A percentile compares a stretch with the other conserved stretches of the same genome.
Evolutionary conservation across 2,113 vertebrate species (phyloP).

Genomic region (Redunca redunca): DNA sequence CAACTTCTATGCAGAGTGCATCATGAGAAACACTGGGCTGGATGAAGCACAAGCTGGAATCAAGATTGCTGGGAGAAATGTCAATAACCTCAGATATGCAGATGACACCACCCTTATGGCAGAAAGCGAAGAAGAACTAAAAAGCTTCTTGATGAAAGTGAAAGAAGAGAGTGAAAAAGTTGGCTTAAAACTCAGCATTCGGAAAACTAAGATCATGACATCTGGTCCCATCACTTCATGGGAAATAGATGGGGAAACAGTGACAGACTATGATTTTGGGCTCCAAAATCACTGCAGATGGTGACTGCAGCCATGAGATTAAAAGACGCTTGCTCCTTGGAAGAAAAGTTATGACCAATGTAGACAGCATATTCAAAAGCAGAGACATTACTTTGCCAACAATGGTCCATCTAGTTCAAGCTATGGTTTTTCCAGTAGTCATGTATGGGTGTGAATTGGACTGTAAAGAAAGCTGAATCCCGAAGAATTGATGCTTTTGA

Average conservation of each 20-base stretch:
- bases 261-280: not conserved
- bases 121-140: not conserved
- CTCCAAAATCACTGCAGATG: not conserved
- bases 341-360: not conserved
- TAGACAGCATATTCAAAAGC: not conserved
- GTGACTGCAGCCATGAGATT: not conserved
- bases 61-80: not conserved
- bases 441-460: not conserved
- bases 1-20: not conserved
- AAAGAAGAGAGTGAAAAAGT: not conserved
- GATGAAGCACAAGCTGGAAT: not conserved
- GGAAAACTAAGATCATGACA: not conserved
- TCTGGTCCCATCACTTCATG: not conserved
- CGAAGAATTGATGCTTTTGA: not conserved
- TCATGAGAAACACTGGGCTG: not conserved
- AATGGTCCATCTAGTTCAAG: not conserved
- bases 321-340: not conserved
- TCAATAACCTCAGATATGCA: not conserved
- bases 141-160: not conserved
- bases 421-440: not conserved
- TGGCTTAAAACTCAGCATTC: not conserved
- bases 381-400: not conserved
- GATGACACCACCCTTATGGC: not conserved
- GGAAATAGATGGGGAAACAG: not conserved
- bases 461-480: accelerated